Evolutionary conservation across 2,113 vertebrate genomes (phyloP), one percentile per base, ranked within the genome.

Genomic region (Aegypius monachus): DNA sequence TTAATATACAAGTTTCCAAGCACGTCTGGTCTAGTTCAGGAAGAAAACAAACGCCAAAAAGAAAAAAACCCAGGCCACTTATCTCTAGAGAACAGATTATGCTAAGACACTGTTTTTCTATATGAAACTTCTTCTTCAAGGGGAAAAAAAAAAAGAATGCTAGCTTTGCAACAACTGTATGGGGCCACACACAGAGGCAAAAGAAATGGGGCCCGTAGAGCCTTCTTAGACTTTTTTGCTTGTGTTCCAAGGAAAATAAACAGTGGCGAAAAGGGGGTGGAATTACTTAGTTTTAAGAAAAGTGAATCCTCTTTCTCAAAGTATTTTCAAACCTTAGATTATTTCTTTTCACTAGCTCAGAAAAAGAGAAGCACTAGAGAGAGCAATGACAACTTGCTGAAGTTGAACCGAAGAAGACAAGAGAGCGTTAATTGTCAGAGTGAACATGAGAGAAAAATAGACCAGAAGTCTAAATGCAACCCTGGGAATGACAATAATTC

Each of bases 1-100:
- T 72, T 40, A 89, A 62, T 56, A 9, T 8, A 32, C 6, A 31
- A 29, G 1, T 42, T 93, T 93, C 29, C 34, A 59, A 87, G 16
- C 18, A 26, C 0, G 0, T 52, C 20, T 61, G 4, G 13, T 84
- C 22, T 67, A 42, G 13, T 40, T 32, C 11, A 65, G 43, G 36
- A 72, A 42, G 68, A 50, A 88, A 88, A 79, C 22, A 55, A 91
- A 65, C 0, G 1, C 4, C 32, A 89, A 42, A 48, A 66, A 34
- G 3, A 12, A 61, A 25, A 62, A 55, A 36, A 4, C 1, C 5
- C 43, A 55, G 53, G 19, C 43, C 26, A 63, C 11, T 91, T 63
- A 43, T 71, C 66, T 91, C 34, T 79, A 82, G 61, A 90, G 36
- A 87, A 58, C 25, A 78, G 38, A 88, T 82, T 73, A 61, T 58